Conservation (phyloP, 1,140 invertebrate species). For the Formica exsecta region DNA sequence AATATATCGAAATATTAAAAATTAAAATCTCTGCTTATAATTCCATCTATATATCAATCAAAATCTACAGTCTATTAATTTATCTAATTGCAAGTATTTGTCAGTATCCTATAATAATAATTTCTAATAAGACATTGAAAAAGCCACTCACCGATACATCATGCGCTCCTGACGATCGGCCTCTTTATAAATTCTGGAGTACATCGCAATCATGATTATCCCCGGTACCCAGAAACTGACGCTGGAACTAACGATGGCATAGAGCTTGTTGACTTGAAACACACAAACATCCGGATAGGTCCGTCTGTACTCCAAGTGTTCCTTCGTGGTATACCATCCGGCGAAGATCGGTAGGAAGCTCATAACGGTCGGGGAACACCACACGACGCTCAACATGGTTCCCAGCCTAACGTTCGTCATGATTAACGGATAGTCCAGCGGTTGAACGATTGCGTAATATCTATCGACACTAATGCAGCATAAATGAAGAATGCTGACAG, state of each 20-base stretch:
- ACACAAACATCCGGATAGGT: constrained; percentile 92
- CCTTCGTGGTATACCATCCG: constrained; percentile 96
- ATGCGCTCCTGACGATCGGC: constrained; percentile 96
- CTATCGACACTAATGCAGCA: constrained; percentile 96
- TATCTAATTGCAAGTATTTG: neutral
- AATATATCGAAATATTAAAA: constrained; percentile 14
- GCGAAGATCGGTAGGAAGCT: constrained; percentile 98
- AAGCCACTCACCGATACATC: constrained; percentile 91
- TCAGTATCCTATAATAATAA: constrained; percentile 5
- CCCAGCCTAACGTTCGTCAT: constrained; percentile 93
- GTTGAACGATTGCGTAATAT: constrained; percentile 96
- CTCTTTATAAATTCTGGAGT: constrained; percentile 96
- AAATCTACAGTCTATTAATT: neutral
- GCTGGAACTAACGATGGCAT: constrained; percentile 96
- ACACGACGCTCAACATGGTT: constrained; percentile 94
- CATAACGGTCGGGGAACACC: constrained; percentile 96
- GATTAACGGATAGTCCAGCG: constrained; percentile 95
- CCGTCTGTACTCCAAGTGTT: constrained; percentile 91
- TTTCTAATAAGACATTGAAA: neutral
- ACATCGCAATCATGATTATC: constrained; percentile 97
- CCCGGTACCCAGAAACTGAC: constrained; percentile 98
- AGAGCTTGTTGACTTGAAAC: constrained; percentile 96
- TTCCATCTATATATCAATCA: neutral
- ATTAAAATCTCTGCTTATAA: neutral
- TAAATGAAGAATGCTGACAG: constrained; percentile 95